These are phyloP conservation scores for Astyanax mexicanus DNA, from an alignment of 2,797 vertebrate species.

Conservation along the genomic window DNA sequence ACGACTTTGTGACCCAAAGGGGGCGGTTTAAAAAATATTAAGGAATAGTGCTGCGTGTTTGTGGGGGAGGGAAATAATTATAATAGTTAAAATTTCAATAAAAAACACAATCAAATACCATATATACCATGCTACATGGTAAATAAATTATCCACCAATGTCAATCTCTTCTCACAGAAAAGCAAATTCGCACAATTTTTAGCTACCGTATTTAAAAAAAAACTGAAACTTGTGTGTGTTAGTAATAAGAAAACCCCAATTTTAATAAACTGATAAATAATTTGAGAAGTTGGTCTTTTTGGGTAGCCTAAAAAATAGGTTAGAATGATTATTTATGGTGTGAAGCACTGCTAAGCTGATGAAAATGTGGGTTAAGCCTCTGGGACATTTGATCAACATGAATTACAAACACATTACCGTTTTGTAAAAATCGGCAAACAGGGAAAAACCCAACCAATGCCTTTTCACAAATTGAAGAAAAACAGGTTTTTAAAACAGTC, in stretches of 20 bases:
- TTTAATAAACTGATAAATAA: background rate
- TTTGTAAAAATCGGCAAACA: constrained; percentile 19
- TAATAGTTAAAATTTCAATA: background rate
- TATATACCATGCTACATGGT: constrained; percentile 35
- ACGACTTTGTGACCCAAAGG: constrained; percentile 63
- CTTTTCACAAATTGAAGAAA: constrained; percentile 32
- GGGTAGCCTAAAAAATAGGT: constrained; percentile 23
- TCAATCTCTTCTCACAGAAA: constrained; percentile 33
- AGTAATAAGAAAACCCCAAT: constrained; percentile 7
- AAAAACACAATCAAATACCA: constrained; percentile 14
- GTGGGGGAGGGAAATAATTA: constrained; percentile 22
- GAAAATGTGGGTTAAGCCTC: constrained; percentile 17
- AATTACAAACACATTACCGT: constrained; percentile 12
- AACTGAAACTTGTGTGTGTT: background rate
- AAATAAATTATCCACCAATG: constrained; percentile 36
- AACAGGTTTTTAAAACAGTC: constrained; percentile 46
- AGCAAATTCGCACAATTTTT: constrained; percentile 6
- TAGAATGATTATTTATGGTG: constrained; percentile 19
- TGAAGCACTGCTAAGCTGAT: constrained; percentile 22
- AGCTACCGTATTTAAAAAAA: background rate
- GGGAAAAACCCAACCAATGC: constrained; percentile 1
- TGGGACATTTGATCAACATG: background rate
- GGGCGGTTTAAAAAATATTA: constrained; percentile 43
- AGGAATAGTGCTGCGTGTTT: constrained; percentile 51
- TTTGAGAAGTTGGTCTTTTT: background rate